phyloP scores from a whole-genome alignment of 2,888 invertebrate species.

The Megaustenia siamemsis region DNA sequence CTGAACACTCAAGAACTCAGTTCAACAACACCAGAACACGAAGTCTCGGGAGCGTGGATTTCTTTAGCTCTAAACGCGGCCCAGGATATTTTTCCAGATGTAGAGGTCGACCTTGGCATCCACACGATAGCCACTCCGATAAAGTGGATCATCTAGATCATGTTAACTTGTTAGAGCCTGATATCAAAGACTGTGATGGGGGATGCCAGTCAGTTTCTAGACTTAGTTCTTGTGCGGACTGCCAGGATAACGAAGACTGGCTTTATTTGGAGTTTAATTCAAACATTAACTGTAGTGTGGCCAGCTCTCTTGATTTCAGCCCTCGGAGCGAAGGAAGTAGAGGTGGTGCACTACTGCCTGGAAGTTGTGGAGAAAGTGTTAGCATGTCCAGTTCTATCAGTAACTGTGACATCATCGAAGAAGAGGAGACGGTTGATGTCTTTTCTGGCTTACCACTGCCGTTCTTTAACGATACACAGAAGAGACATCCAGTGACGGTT shows the following conservation, averaged over 20 bases:
- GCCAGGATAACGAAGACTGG: not conserved
- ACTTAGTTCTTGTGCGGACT: not conserved
- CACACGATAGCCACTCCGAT: not conserved
- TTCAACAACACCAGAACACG: slow-evolving; percentile 42
- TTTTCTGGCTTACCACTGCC: not conserved
- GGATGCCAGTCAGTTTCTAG: not conserved
- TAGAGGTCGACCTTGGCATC: not conserved
- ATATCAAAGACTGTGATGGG: not conserved
- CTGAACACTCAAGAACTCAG: not conserved
- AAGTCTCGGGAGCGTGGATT: slow-evolving; percentile 48
- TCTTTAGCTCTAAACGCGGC: slow-evolving; percentile 23
- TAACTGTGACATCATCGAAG: slow-evolving; percentile 9
- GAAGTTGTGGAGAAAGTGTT: slow-evolving; percentile 1
- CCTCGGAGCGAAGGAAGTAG: not conserved
- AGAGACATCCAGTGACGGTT: not conserved
- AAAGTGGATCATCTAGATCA: not conserved
- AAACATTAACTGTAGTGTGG: not conserved
- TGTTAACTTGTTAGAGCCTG: not conserved
- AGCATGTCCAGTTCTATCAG: slow-evolving; percentile 40
- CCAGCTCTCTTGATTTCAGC: not conserved
- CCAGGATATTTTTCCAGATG: not conserved
- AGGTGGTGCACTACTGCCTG: not conserved
- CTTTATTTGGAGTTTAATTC: slow-evolving; percentile 10
- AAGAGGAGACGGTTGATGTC: not conserved
- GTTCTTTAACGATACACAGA: not conserved